Base-by-base conservation (phyloP, 2,888 invertebrate genomes). In the Morpho deidamia region DNA sequence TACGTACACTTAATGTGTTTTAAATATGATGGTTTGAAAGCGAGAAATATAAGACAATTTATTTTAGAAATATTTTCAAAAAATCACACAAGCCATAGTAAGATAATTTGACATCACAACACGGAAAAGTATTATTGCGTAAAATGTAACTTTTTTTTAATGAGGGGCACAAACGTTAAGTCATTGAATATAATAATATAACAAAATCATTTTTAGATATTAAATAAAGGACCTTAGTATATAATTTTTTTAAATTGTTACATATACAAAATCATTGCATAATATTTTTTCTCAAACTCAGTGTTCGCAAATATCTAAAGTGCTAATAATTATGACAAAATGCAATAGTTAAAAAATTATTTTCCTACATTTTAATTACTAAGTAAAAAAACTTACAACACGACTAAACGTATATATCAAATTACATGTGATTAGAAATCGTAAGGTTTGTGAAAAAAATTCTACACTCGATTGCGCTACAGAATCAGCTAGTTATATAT, bases 121-220 rank as follows among this genome's bases (percentile, higher is more conserved):
- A 39, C 23, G 9, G 38, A 42, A 44, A 33, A 32, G 10, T 14
- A 38, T 51, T 48, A 53, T 44, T 55, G 57, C 57, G 11, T 58
- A 58, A 58, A 58, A 57, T 54, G 54, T 52, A 37, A 39, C 40
- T 10, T 48, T 55, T 47, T 51, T 44, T 53, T 53, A 23, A 23
- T 10, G 34, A 37, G 47, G 42, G 44, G 51, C 51, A 37, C 44
- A 43, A 43, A 40, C 11, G 32, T 51, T 35, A 8, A 11, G 51
- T 48, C 38, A 51, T 55, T 58, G 55, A 55, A 58, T 55, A 58
- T n/a, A 12, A 58, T n/a, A 12, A 39, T 39, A 49, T 35, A 53
- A 37, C 11, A 23, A 23, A 23, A 14, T 14, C 11, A 53, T 44
- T 48, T 43, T 7, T 44, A 43, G 44, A 38, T 33, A 43, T 40